Conservation (phyloP, 53 echinoderm and acorn worm species). For the Holothuria leucospilota region DNA sequence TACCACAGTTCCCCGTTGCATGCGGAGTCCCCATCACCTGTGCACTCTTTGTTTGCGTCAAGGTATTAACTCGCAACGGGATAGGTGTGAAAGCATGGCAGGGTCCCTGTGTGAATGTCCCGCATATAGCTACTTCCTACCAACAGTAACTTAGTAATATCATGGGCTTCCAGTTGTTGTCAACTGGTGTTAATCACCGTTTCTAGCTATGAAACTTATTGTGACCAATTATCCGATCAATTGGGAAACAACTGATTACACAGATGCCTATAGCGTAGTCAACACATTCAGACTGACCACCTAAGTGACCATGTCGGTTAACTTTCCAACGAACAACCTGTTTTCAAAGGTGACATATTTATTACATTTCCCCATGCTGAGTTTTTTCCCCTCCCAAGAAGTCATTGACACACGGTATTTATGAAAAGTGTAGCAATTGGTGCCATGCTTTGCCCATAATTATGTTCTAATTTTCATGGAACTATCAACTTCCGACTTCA, state of each 20-base stretch:
- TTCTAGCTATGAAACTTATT: not conserved
- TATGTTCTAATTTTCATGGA: not conserved
- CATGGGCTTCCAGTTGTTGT: not conserved
- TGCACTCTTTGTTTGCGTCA: slow-evolving; percentile 23
- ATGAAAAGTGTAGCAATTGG: not conserved
- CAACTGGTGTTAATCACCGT: not conserved
- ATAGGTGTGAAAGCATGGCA: slow-evolving; percentile 20
- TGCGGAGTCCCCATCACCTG: slow-evolving; percentile 10
- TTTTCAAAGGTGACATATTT: not conserved
- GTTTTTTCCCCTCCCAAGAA: slow-evolving; percentile 23
- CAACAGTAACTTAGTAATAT: not conserved
- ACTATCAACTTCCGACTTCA: not conserved
- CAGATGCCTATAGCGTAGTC: not conserved
- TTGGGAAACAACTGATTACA: slow-evolving; percentile 8
- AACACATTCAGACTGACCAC: slow-evolving; percentile 10
- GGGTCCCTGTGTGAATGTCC: not conserved
- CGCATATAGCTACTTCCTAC: not conserved
- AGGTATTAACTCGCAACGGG: slow-evolving; percentile 23
- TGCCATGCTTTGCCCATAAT: too few species aligned
- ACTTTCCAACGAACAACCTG: too few species aligned
- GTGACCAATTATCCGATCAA: not conserved
- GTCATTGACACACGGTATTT: not conserved
- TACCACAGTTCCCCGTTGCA: too few species aligned
- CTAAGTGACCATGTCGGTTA: slow-evolving; percentile 6
- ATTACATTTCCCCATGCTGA: slow-evolving; percentile 9